Evolutionary conservation across 1,140 invertebrate genomes (phyloP), one percentile per base, ranked within the genome.

Genomic region (Trichonephila inaurata): DNA sequence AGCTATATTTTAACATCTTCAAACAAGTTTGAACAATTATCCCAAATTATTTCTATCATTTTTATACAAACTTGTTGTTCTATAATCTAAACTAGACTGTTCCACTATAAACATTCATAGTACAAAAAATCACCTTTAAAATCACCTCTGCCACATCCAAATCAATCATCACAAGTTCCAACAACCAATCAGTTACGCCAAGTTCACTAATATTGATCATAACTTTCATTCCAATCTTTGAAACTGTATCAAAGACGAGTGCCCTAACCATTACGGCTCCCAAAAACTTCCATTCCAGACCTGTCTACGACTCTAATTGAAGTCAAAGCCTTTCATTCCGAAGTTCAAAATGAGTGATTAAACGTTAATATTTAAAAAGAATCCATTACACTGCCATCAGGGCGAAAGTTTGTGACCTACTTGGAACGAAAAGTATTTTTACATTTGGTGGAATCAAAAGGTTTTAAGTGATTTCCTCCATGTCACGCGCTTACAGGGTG

Each of bases 281-380:
- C 5, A 7, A 51, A 51, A 51, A 51, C 51, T 51, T 18, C 28
- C 81, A 83, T 83, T 28, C n/a, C 58, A 18, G 51, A 24, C 58
- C n/a, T 51, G 51, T 85, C 24, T 19, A 18, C 72, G n/a, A 85
- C 58, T 12, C 44, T 60, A 85, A 85, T 85, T 28, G 83, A 60
- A 24, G 44, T 24, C 21, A 58, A 60, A 16, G 28, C 24, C 40
- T 85, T 51, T 61, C 83, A 85, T 85, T 85, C 28, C 72, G 21
- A n/a, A 24, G 83, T 85, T 85, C 51, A 61, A 85, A 85, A 85
- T 61, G 21, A 61, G 83, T 60, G 83, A 85, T 85, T 85, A 28
- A 24, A 21, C 83, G 58, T 85, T 85, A 85, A 85, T 85, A 85
- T 85, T 85, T 85, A 85, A 85, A 85, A n/a, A 24, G 58, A 85